Evolutionary conservation across 2,113 vertebrate genomes (phyloP), one percentile per base, ranked within the genome.

Genomic region (Malurus elegans): DNA sequence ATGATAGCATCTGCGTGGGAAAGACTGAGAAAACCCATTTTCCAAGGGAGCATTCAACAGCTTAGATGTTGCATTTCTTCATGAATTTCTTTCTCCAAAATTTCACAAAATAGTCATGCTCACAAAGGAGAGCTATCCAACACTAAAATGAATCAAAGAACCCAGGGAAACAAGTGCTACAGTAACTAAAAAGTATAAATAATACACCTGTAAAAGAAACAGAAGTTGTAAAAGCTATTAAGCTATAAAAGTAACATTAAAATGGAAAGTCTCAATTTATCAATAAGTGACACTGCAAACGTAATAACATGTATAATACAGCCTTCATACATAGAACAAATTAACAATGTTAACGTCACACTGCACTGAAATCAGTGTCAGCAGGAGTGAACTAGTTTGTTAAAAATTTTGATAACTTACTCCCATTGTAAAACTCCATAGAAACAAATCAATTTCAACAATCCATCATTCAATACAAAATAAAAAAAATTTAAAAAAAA

Each of bases 1-100:
- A 29, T 15, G 8, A 56, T 25, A 53, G 6, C 8, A 44, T 18
- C 47, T 61, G 18, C 0, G 0, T 6, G 26, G 20, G 18, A 51
- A 86, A 69, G 14, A 61, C 24, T 48, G 12, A 81, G 23, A 73
- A 87, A 78, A 15, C 3, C 2, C 4, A 14, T 65, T 86, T 71
- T 53, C 38, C 32, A 76, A 38, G 23, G 58, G 0, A 56, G 12
- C 10, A 47, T 53, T 72, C 57, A 72, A 36, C 15, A 87, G 3
- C 11, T 79, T 72, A 42, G 40, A 57, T 1, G 3, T 12, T 61
- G 18, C 10, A 72, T 69, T 82, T 74, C 29, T 51, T 92, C 5
- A 40, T 8, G 1, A 12, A 24, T 54, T 88, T 79, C 21, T 32
- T 26, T 67, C 20, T 60, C 34, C 42, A 44, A 24, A 66, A n/a